Conservation (phyloP, 2,888 invertebrate genomes). For the Scotopteryx bipunctaria region DNA sequence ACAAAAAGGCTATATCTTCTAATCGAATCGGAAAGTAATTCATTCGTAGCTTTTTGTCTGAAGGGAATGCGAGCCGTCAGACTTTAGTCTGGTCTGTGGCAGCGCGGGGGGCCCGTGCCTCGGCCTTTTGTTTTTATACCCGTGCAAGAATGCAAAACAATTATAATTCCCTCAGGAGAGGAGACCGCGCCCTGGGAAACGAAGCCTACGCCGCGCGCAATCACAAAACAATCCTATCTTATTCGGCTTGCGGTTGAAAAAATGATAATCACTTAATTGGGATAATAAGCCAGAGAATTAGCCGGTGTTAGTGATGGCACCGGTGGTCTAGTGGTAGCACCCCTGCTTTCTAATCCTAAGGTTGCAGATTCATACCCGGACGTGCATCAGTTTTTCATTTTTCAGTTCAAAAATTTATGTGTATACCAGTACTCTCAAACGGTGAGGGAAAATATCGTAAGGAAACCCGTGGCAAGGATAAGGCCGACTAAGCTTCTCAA, state of each 20-base stretch:
- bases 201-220: conserved; percentile 56
- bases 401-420: too few species aligned
- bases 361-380: too few species aligned
- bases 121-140: conserved; percentile 80
- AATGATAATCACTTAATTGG: conserved; percentile 63
- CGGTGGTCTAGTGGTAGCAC: too few species aligned
- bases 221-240: conserved; percentile 65
- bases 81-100: conserved; percentile 76
- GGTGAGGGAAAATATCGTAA: too few species aligned
- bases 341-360: too few species aligned
- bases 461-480: too few species aligned
- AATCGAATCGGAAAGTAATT: conserved; percentile 59
- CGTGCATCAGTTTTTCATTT: too few species aligned
- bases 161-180: conserved; percentile 79
- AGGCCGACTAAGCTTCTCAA: too few species aligned
- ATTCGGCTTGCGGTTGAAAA: conserved; percentile 71
- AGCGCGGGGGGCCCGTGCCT: conserved; percentile 73
- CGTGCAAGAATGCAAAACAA: conserved; percentile 83
- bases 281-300: conserved; percentile 50
- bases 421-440: too few species aligned
- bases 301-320: conserved; percentile 32
- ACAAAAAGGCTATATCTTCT: conserved; percentile 39
- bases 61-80: conserved; percentile 79
- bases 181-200: conserved; percentile 70
- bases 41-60: conserved; percentile 77